Conservation (phyloP, 2,888 invertebrate species). For the Homarus gammarus region DNA sequence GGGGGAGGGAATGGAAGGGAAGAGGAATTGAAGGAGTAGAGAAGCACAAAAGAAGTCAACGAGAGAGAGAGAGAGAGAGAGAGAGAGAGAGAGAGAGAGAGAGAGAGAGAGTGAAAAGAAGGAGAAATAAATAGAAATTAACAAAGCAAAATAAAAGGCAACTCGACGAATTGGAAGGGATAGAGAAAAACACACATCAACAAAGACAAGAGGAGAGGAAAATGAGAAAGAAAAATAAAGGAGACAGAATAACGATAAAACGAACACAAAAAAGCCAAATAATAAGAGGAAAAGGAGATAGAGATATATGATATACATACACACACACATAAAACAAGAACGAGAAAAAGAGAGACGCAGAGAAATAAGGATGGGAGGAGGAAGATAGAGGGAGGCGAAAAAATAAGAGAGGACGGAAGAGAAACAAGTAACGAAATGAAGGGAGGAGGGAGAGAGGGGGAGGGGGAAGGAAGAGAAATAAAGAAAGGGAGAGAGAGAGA, state of each 20-base stretch:
- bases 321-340: too few species aligned
- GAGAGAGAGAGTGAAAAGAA: constrained; percentile 33
- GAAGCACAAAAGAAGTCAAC: too few species aligned
- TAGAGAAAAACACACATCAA: neutral
- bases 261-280: too few species aligned
- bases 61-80: too few species aligned
- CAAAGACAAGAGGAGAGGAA: neutral
- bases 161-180: too few species aligned
- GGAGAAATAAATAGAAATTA: constrained; percentile 3
- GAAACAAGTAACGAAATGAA: constrained; percentile 11
- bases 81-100: constrained; percentile 28
- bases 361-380: constrained; percentile 1
- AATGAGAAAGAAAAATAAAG: neutral
- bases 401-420: neutral
- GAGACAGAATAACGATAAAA: too few species aligned
- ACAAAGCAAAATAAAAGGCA: too few species aligned
- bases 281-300: too few species aligned
- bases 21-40: too few species aligned
- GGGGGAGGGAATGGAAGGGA: too few species aligned
- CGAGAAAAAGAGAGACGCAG: too few species aligned
- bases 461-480: constrained; percentile 17
- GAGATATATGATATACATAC: too few species aligned
- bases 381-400: constrained; percentile 30
- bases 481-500: constrained; percentile 23
- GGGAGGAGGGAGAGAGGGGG: constrained; percentile 10